A percentile compares a stretch with the other conserved stretches of the same genome.
phyloP scores from a whole-genome alignment of 2,797 vertebrate genomes.

The Scolopax rusticola region DNA sequence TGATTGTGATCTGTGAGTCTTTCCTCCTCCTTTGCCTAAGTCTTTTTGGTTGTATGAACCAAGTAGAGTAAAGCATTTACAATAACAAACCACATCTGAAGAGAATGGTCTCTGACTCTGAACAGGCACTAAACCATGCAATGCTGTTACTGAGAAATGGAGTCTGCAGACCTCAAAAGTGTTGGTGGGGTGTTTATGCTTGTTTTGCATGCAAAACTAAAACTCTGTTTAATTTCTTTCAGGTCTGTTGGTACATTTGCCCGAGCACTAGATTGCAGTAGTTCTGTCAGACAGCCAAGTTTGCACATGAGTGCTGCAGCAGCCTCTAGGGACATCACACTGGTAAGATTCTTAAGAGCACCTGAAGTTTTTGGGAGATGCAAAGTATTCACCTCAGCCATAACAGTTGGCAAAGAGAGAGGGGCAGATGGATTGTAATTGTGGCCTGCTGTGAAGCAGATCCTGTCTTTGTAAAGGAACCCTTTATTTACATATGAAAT shows the following conservation, averaged over 20 bases:
- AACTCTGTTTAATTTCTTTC: background rate
- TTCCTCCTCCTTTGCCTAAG: background rate
- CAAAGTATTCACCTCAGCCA: background rate
- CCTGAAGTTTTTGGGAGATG: background rate
- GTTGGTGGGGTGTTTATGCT: background rate
- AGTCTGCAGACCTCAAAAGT: background rate
- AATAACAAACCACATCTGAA: background rate
- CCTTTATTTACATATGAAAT: slow-evolving; percentile 38
- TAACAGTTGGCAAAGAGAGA: slow-evolving; percentile 17
- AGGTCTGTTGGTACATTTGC: slow-evolving; percentile 97
- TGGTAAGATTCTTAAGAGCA: slow-evolving; percentile 82
- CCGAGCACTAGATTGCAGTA: slow-evolving; percentile 95
- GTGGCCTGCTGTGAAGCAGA: slow-evolving; percentile 50
- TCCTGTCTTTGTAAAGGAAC: slow-evolving; percentile 15
- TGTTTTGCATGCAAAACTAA: background rate
- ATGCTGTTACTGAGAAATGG: background rate
- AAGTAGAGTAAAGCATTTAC: background rate
- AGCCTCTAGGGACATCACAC: slow-evolving; percentile 92
- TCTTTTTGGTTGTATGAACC: background rate
- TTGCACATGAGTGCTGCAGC: slow-evolving; percentile 98
- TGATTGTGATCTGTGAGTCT: background rate
- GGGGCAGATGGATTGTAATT: slow-evolving; percentile 39
- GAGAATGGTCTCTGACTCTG: background rate
- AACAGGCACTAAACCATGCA: background rate
- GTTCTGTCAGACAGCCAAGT: slow-evolving; percentile 97